These are phyloP conservation scores for Myotis pilosus DNA, from an alignment of 2,797 vertebrate genomes.

Conservation along the genomic window DNA sequence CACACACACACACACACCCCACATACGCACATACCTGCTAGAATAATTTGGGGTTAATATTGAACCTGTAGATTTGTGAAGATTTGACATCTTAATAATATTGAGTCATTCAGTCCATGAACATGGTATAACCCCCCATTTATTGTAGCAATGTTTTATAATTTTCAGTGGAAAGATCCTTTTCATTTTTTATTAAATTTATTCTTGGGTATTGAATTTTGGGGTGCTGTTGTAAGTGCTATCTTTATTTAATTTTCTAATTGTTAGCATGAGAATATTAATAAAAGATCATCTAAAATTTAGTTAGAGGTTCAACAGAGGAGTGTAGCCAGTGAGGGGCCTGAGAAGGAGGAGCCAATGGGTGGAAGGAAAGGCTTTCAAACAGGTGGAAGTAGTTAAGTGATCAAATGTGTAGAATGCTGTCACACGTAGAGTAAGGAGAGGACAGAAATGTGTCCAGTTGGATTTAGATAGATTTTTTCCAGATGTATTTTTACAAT, in stretches of 20 bases:
- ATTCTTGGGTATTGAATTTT: conserved; percentile 4
- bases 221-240: conserved; percentile 12
- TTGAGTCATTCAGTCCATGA: neutral
- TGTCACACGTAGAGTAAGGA: neutral
- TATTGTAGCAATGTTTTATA: neutral
- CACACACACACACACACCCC: neutral
- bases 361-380: neutral
- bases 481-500: neutral
- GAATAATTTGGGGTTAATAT: conserved; percentile 12
- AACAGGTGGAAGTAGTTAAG: neutral
- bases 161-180: conserved; percentile 10
- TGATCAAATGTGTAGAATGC: neutral
- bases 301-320: conserved; percentile 21
- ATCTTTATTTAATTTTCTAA: conserved; percentile 36
- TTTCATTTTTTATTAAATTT: neutral
- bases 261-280: conserved; percentile 7
- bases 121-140: neutral
- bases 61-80: neutral
- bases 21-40: neutral
- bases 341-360: neutral
- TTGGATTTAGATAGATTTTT: conserved; percentile 28
- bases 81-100: neutral
- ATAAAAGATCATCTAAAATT: neutral
- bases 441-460: neutral
- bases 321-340: neutral